Evolutionary conservation across 2,888 invertebrate genomes (phyloP), one percentile per base, ranked within the genome.

Genomic region (Eilema caniola): DNA sequence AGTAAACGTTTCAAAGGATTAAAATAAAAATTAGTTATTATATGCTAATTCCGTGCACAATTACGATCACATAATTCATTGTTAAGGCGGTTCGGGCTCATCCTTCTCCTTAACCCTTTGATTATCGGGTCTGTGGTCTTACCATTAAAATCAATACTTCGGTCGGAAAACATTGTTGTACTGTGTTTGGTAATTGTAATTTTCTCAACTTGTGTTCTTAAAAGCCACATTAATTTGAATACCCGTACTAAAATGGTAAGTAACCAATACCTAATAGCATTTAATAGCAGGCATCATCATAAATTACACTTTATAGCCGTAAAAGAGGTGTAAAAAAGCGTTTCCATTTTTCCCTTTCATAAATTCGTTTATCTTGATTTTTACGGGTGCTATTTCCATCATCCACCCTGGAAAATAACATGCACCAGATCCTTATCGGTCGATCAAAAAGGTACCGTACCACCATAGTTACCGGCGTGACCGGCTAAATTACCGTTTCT

Each of bases 71-170:
- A 20, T 8, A n/a, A 10, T n/a, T 53, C 1, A 53, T n/a, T 53
- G 53, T n/a, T n/a, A 8, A 10, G n/a, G 53, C n/a, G 53, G 20
- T n/a, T 53, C 10, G 10, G n/a, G 10, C 7, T n/a, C 7, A n/a
- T n/a, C n/a, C 8, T 47, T 20, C n/a, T 53, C n/a, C 1, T n/a
- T 53, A 20, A n/a, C 8, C n/a, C n/a, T n/a, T 53, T 53, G n/a
- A 20, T 20, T 53, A n/a, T 10, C 8, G 53, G 53, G n/a, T 53
- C 53, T 53, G 53, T 53, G 53, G 53, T 47, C 41, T 16, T 20
- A 53, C 20, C 20, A 53, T n/a, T 53, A 53, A 53, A 47, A 53
- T 53, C 53, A 53, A 53, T 53, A 53, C 53, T 53, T 53, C 53
- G 53, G 53, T 53, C 10, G 8, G 53, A n/a, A 53, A n/a, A n/a